Evolutionary conservation across 2,113 vertebrate genomes (phyloP), one percentile per base, ranked within the genome.

Genomic region (Odocoileus virginianus): DNA sequence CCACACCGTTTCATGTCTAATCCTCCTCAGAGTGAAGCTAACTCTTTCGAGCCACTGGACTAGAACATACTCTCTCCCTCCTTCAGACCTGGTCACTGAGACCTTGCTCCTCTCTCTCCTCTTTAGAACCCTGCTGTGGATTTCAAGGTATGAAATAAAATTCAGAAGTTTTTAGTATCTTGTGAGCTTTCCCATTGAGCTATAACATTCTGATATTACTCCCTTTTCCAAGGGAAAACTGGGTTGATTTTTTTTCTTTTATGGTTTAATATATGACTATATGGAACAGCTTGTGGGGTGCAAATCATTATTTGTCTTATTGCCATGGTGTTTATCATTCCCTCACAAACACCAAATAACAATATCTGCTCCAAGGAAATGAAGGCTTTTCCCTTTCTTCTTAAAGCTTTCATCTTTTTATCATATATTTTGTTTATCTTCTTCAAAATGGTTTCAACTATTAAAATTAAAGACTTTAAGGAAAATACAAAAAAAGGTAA

Each of bases 401-500:
- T 50, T 60, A 87, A 61, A 89, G 25, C 6, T 25, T 60, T 78
- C 86, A 76, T 58, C 30, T 95, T 30, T 94, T 89, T 28, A 87
- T 71, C 82, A 16, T 92, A 16, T 45, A 81, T 91, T 89, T 57
- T 47, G 74, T 88, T 95, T 91, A 94, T 94, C 76, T 86, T 86
- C 85, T 81, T 97, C 36, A 92, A 90, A 30, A 88, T 90, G 47
- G 85, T 84, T 84, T 94, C 61, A 93, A 13, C 71, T 64, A 81
- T 67, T 91, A 96, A 95, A 96, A 93, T 95, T 52, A 96, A 97
- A 96, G 15, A 54, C 52, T 95, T 95, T 85, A 84, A 91, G 30
- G 36, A 96, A 97, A 97, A 71, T 79, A 93, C 54, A 19, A 74
- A 87, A 89, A 86, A 52, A 36, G n/a, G 52, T n/a, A 40, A 97